A percentile compares a stretch with the other conserved stretches of the same genome.
phyloP scores from a whole-genome alignment of 30 jellyfish, hydroid and myxozoan genomes.

The Euphysa ruthae region DNA sequence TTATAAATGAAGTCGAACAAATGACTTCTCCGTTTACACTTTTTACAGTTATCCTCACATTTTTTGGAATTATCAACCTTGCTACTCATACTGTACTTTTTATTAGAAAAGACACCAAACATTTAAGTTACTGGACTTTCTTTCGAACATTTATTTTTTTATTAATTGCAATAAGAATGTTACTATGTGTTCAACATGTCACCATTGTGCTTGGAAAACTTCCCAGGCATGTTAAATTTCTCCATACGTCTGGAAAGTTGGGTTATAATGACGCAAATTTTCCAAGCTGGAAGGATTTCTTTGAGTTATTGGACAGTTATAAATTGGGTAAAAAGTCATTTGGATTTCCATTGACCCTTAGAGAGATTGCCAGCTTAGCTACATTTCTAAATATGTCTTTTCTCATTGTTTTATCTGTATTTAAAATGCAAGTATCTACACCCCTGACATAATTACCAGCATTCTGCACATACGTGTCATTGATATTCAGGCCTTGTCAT shows the following conservation, averaged over 20 bases:
- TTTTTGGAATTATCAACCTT: constrained; percentile 55
- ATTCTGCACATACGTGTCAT: too few relatives aligned
- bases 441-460: too few relatives aligned
- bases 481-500: too few relatives aligned
- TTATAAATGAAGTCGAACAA: constrained; percentile 43
- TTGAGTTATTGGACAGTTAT: constrained; percentile 30
- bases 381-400: constrained; percentile 66
- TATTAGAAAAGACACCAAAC: constrained; percentile 12
- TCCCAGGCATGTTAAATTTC: constrained; percentile 52
- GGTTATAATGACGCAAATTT: constrained; percentile 22
- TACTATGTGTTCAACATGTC: constrained; percentile 50
- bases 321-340: constrained; percentile 44
- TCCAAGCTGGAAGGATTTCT: constrained; percentile 50
- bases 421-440: too few relatives aligned
- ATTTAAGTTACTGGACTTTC: constrained; percentile 47
- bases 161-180: constrained; percentile 44
- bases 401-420: constrained; percentile 40
- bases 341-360: constrained; percentile 65
- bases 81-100: constrained; percentile 44
- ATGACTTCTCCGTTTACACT: constrained; percentile 45
- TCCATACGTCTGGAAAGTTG: constrained; percentile 48
- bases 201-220: constrained; percentile 48
- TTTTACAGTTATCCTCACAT: constrained; percentile 46
- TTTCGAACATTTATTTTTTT: constrained; percentile 50
- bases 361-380: constrained; percentile 50